Evolutionary conservation across 2,113 vertebrate species (phyloP).

Genomic region (Cheirogaleus medius): DNA sequence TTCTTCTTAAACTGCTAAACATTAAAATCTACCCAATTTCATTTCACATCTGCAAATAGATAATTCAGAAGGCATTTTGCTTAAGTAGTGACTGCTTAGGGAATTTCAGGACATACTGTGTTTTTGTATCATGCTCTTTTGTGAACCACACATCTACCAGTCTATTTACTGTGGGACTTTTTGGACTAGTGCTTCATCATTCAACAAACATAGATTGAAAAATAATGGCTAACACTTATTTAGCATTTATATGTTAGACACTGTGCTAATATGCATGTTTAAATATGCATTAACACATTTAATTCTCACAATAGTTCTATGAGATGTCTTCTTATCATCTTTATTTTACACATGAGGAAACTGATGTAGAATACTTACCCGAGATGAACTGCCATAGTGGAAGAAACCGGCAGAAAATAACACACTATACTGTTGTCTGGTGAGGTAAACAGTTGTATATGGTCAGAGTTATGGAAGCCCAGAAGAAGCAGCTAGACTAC

Average conservation of each 20-base stretch:
- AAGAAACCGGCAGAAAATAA: slow-evolving; percentile 26
- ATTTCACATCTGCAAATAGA: not conserved
- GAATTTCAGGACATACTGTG: not conserved
- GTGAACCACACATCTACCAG: not conserved
- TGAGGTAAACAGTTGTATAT: not conserved
- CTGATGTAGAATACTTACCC: not conserved
- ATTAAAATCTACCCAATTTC: slow-evolving; percentile 18
- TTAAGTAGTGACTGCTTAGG: not conserved
- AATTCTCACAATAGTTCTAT: not conserved
- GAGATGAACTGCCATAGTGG: not conserved
- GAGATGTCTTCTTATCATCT: not conserved
- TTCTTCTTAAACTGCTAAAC: not conserved
- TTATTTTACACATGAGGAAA: slow-evolving; percentile 33
- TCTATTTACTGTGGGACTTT: not conserved
- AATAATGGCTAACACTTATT: not conserved
- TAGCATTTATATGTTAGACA: not conserved
- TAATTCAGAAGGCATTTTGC: not conserved
- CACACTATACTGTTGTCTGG: not conserved
- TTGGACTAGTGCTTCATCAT: not conserved
- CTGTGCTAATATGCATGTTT: not conserved
- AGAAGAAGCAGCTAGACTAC: not conserved
- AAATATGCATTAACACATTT: slow-evolving; percentile 9
- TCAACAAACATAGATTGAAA: slow-evolving; percentile 15
- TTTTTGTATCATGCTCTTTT: slow-evolving; percentile 7
- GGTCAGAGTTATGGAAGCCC: not conserved